Evolutionary conservation across 1,140 invertebrate species (phyloP), one percentile per base, ranked within the genome.

Genomic region (Pseudomyrmex flavicornis): DNA sequence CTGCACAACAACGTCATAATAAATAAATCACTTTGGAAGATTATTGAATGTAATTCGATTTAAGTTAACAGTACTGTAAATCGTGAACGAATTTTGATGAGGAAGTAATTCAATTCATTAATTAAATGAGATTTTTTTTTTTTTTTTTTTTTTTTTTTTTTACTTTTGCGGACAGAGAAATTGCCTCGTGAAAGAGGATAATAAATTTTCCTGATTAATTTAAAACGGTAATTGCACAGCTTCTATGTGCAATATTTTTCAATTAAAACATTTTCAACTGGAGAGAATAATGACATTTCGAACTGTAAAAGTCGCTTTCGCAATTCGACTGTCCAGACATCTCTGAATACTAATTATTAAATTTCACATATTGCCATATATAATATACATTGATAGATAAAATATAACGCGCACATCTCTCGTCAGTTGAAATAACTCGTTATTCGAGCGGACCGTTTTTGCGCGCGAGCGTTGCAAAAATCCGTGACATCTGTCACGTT

Each of bases 141-240:
- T 35, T 35, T 35, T 35, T 35, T 26, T 26, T 35, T 35, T 35
- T 35, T 35, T 35, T 35, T 35, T 35, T 35, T 35, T 35, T 56
- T 9, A 66, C 68, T 77, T 66, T 63, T 75, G 10, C 44, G 59
- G 46, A 63, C 35, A 35, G 35, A 35, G 35, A 62, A 44, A 59
- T 74, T 61, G 72, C 35, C 62, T 61, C 44, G 46, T 74, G 20
- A 75, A 75, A 77, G n/a, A 22, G 48, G 44, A 77, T 54, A 22
- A 54, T 77, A 68, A 77, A 54, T 68, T 74, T 54, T 68, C 44
- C 50, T 66, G 22, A 76, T 52, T 66, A 17, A 52, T 76, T 20
- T 76, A 22, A 54, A 77, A 77, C 12, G 48, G 22, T 77, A 77
- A 63, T 77, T 77, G 20, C 68, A 12, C 68, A 15, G 12, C 12